Base-by-base conservation (phyloP, 2,888 invertebrate species). In the Pyrrhia umbra region DNA sequence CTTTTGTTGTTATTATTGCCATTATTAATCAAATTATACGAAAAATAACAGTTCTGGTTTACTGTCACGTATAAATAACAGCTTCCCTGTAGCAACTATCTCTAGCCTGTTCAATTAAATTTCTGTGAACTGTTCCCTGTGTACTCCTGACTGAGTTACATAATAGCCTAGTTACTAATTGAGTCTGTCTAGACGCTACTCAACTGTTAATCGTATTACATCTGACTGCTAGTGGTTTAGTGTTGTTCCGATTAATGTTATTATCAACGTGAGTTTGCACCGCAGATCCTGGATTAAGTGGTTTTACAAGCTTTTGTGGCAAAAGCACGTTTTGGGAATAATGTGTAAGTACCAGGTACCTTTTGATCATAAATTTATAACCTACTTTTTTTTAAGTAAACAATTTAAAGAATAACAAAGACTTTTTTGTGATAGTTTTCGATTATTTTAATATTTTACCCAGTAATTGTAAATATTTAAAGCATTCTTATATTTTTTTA, bases 181-280 rank as follows among this genome's bases (percentile, higher is more conserved):
- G 67, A 64, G 75, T 59, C 70, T 66, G 80, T 77, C 80, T 80
- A 80, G 80, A 80, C 78, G 51, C 63, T 61, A 73, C 75, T 79
- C 77, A 64, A 65, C 67, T 47, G 49, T 43, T 75, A 75, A 80
- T 80, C 51, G 64, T 13, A 49, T 80, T 77, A 73, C 43, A 65
- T 63, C 56, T 71, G 43, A 50, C 45, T 65, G 51, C 57, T 63
- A 34, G 52, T 54, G 18, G 13, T 20, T 16, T 46, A 59, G 46
- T 51, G 58, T 55, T 65, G 47, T 63, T 47, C 50, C 49, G 58
- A 75, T 68, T 60, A 75, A 68, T 40, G 45, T 46, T 56, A 60
- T 77, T 51, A 67, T 67, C 34, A 55, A 66, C n/a, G 9, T 23
- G 27, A 57, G 57, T 50, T 63, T 50, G 6, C 49, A 27, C 45